A percentile compares a stretch with the other conserved stretches of the same genome.
Conservation (phyloP, 1,140 invertebrate genomes). For the Listronotus oregonensis region DNA sequence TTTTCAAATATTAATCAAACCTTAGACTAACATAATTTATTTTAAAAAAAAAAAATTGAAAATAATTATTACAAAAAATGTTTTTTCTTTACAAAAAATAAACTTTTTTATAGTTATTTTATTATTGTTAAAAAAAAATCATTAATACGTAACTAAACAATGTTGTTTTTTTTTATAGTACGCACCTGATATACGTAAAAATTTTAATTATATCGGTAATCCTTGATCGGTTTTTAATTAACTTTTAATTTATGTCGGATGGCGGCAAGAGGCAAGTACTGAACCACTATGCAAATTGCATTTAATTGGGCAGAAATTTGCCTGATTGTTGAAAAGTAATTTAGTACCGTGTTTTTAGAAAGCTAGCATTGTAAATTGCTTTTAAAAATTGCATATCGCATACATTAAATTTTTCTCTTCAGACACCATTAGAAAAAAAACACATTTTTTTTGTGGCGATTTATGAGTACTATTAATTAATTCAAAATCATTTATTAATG, state of each 20-base stretch:
- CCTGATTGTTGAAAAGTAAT: slow-evolving; percentile 5
- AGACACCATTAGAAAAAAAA: too few relatives aligned
- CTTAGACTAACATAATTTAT: too few relatives aligned
- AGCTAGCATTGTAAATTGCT: neutral
- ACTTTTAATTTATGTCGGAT: slow-evolving; percentile 8
- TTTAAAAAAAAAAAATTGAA: too few relatives aligned
- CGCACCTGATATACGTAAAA: slow-evolving; percentile 2
- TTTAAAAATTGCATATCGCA: neutral
- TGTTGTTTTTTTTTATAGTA: neutral
- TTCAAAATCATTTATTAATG: too few relatives aligned
- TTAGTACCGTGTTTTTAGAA: slow-evolving; percentile 3
- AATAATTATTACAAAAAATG: too few relatives aligned
- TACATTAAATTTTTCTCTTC: neutral
- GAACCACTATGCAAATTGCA: slow-evolving; percentile 5
- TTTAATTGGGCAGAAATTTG: slow-evolving; percentile 10
- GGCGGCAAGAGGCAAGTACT: slow-evolving; percentile 2
- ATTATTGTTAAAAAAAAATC: too few relatives aligned
- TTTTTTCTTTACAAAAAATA: too few relatives aligned
- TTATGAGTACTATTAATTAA: too few relatives aligned
- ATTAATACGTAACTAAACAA: too few relatives aligned
- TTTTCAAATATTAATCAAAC: too few relatives aligned
- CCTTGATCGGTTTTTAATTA: slow-evolving; percentile 14
- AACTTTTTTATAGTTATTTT: too few relatives aligned
- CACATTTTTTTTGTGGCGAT: too few relatives aligned
- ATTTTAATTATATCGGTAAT: slow-evolving; percentile 6